Conservation (phyloP, 2,113 vertebrate species). For the Corythoichthys intestinalis region DNA sequence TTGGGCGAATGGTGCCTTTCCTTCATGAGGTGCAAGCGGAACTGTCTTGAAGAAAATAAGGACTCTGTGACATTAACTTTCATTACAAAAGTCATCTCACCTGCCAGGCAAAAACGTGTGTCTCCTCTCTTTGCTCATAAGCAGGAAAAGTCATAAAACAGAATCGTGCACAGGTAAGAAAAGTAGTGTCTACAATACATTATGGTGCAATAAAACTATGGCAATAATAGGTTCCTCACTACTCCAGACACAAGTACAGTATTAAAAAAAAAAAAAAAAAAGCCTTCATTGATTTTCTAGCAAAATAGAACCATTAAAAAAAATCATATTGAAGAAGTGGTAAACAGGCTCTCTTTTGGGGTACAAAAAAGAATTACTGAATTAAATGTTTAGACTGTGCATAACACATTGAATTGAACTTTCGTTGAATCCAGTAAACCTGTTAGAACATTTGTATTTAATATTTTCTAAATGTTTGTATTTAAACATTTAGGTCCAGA, state of each 20-base stretch:
- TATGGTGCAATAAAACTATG: constrained; percentile 63
- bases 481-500: no score
- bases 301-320: constrained; percentile 44
- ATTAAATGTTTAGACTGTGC: no score
- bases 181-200: constrained; percentile 78
- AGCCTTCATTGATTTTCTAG: constrained; percentile 45
- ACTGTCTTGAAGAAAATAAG: constrained; percentile 61
- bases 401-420: no score
- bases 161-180: constrained; percentile 67
- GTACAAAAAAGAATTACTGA: no score
- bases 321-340: constrained; percentile 31
- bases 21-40: constrained; percentile 68
- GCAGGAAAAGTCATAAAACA: constrained; percentile 65
- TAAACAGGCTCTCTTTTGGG: neutral
- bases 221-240: constrained; percentile 40
- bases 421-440: no score
- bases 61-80: constrained; percentile 73
- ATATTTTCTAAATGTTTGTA: no score
- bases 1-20: constrained; percentile 58
- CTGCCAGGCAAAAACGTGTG: constrained; percentile 40
- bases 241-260: constrained; percentile 47
- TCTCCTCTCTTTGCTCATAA: constrained; percentile 59
- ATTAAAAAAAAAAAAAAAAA: constrained; percentile 29
- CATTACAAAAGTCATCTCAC: constrained; percentile 73
- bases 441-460: no score